Evolutionary conservation across 2,797 vertebrate genomes (phyloP).

Genomic region (Fratercula arctica): DNA sequence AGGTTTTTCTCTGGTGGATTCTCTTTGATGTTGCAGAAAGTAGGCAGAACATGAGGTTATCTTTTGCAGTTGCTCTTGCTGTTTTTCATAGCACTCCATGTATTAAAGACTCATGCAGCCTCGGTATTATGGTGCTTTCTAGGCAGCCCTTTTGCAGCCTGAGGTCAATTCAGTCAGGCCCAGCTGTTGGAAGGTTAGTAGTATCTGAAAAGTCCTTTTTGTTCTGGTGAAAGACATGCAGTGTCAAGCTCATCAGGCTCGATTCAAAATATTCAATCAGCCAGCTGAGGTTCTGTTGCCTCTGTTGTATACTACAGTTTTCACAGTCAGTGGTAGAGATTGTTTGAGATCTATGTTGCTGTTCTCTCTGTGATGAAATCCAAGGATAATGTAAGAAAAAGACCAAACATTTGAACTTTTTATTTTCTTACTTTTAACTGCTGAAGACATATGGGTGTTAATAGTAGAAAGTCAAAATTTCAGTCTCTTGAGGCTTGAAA

Average conservation of each 20-base stretch:
- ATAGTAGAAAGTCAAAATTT: neutral
- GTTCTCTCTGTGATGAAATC: neutral
- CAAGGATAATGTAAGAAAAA: neutral
- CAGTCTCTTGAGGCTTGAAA: neutral
- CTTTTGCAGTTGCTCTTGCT: neutral
- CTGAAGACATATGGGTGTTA: neutral
- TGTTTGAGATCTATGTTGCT: neutral
- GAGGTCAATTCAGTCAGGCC: neutral
- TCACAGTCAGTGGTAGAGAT: neutral
- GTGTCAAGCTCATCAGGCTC: neutral
- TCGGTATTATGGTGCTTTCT: neutral
- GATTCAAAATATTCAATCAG: neutral
- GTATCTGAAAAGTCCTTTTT: neutral
- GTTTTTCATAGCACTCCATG: neutral
- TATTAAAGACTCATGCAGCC: neutral
- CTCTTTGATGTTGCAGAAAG: neutral
- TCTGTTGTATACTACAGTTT: neutral
- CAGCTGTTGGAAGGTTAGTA: neutral
- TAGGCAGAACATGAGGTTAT: neutral
- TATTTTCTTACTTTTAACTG: neutral
- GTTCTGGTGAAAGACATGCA: neutral
- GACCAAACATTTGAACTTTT: neutral
- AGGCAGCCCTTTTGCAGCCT: neutral
- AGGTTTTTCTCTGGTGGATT: neutral
- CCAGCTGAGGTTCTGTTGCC: neutral